Evolutionary conservation across 2,113 vertebrate genomes (phyloP).

Genomic region (Pao palembangensis): DNA sequence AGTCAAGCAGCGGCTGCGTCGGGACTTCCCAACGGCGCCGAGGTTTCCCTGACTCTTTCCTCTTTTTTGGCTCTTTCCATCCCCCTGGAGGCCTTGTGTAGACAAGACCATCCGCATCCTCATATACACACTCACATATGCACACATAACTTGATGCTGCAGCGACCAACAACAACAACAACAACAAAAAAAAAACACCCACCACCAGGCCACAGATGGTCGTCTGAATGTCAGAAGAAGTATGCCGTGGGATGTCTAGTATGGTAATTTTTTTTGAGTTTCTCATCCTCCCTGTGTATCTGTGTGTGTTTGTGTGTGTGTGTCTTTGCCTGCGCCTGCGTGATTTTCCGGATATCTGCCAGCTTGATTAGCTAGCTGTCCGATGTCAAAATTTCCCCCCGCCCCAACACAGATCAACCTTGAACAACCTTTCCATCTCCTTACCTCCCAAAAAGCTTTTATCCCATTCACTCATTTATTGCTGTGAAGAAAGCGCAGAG

Average conservation of each 20-base stretch:
- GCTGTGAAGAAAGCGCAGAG: slow-evolving; percentile 16
- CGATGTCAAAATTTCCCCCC: slow-evolving; percentile 26
- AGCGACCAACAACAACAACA: too few species aligned
- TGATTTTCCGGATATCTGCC: slow-evolving; percentile 23
- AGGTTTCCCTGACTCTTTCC: slow-evolving; percentile 35
- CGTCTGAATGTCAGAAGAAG: slow-evolving; percentile 46
- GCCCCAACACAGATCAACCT: slow-evolving; percentile 51
- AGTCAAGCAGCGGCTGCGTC: slow-evolving; percentile 38
- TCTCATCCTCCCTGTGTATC: slow-evolving; percentile 13
- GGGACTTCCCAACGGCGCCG: slow-evolving; percentile 45
- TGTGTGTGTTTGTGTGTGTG: slow-evolving; percentile 3
- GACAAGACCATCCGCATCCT: slow-evolving; percentile 15
- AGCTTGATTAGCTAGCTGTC: slow-evolving; percentile 62
- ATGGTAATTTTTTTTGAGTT: slow-evolving; percentile 51
- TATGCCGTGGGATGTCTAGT: slow-evolving; percentile 34
- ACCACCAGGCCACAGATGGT: slow-evolving; percentile 40
- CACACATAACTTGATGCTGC: neutral
- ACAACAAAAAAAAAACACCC: slow-evolving; percentile 23
- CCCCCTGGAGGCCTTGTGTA: slow-evolving; percentile 34
- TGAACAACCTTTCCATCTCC: slow-evolving; percentile 59
- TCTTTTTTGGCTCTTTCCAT: slow-evolving; percentile 12
- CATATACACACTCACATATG: slow-evolving; percentile 9
- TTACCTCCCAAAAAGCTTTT: slow-evolving; percentile 44
- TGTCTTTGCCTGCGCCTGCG: neutral
- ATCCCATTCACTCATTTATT: slow-evolving; percentile 46